phyloP scores from a whole-genome alignment of 2,797 vertebrate species.

The Myotis daubentonii region DNA sequence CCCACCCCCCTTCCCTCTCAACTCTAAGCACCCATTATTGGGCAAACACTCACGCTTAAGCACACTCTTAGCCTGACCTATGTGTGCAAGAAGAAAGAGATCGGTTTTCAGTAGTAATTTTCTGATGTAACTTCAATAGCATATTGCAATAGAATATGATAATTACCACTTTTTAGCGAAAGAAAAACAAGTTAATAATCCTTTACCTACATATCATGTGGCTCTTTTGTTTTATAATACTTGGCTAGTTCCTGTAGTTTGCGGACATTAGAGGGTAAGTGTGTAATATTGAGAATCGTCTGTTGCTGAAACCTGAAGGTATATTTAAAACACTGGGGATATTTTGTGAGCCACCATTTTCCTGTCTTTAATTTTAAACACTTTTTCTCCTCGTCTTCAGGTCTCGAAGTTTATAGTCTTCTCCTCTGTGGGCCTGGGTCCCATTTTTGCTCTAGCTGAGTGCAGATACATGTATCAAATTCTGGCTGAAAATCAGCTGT shows the following conservation, averaged over 20 bases:
- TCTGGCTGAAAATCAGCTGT: slow-evolving; percentile 74
- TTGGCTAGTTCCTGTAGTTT: slow-evolving; percentile 8
- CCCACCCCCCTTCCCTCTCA: background rate
- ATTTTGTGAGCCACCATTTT: background rate
- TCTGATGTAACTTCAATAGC: slow-evolving; percentile 56
- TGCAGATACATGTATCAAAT: slow-evolving; percentile 77
- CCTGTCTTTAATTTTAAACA: slow-evolving; percentile 47
- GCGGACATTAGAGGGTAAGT: background rate
- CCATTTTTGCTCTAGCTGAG: slow-evolving; percentile 60
- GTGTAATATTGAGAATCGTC: background rate
- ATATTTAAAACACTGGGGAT: background rate
- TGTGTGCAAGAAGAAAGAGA: slow-evolving; percentile 35
- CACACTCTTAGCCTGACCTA: slow-evolving; percentile 46
- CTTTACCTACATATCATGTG: slow-evolving; percentile 54
- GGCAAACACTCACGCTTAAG: slow-evolving; percentile 22
- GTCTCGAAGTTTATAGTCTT: slow-evolving; percentile 64
- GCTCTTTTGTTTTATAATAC: slow-evolving; percentile 69
- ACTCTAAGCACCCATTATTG: slow-evolving; percentile 19
- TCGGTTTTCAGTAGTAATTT: slow-evolving; percentile 64
- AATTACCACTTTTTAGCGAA: slow-evolving; percentile 67
- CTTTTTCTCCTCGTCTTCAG: slow-evolving; percentile 42
- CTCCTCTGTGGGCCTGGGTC: slow-evolving; percentile 55
- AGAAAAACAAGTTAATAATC: slow-evolving; percentile 75
- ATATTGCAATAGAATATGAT: slow-evolving; percentile 76
- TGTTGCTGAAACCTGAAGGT: slow-evolving; percentile 8